Percentiles rank a stretch among this genome's conserved stretches.
phyloP scores from a whole-genome alignment of 2,113 vertebrate species.

The Raja brachyura region DNA sequence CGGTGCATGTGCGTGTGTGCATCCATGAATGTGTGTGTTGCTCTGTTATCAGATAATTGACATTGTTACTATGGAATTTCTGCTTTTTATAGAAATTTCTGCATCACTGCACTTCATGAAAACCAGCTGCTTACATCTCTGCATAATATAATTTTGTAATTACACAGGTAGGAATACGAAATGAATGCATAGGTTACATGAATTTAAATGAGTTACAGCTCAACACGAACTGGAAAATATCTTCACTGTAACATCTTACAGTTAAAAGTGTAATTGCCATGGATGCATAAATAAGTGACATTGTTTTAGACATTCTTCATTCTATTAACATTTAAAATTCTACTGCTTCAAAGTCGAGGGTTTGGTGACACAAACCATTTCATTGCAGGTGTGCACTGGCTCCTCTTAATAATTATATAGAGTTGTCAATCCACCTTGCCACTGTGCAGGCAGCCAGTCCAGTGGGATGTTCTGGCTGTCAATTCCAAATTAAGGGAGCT shows the following conservation, averaged over 20 bases:
- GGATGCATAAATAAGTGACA: slow-evolving; percentile 2
- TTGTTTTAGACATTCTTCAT: not conserved
- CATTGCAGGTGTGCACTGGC: not conserved
- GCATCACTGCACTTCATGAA: not conserved
- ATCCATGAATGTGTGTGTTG: not conserved
- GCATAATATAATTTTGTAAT: slow-evolving; percentile 12
- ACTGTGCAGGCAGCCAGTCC: not conserved
- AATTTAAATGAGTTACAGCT: not conserved
- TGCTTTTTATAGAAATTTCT: slow-evolving; percentile 19
- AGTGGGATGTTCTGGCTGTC: not conserved
- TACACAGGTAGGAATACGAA: slow-evolving; percentile 9
- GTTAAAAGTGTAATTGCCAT: slow-evolving; percentile 1
- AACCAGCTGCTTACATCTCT: not conserved
- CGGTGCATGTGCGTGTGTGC: no score
- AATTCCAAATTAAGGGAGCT: not conserved
- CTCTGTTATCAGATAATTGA: not conserved
- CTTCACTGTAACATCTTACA: not conserved
- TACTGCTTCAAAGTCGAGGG: not conserved
- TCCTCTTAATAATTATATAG: not conserved
- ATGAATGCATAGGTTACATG: not conserved
- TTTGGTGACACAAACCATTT: not conserved
- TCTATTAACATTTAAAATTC: not conserved
- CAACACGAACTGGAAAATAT: not conserved
- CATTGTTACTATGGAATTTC: slow-evolving; percentile 15
- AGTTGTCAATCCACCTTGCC: not conserved